Conservation (phyloP, 1,140 invertebrate genomes). For the honey bee (Apis mellifera) region DNA sequence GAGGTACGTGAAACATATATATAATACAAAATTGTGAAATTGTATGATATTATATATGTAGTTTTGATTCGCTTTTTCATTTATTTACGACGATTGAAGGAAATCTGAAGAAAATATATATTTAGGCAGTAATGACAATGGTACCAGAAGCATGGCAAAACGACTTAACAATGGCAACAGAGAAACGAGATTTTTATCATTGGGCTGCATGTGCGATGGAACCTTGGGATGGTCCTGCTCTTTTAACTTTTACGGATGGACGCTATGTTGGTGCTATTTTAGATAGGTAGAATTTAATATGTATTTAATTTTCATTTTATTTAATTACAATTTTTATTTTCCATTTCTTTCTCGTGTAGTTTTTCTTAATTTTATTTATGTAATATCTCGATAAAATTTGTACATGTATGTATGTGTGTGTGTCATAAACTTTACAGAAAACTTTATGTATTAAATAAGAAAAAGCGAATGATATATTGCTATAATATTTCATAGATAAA, state of each 20-base stretch:
- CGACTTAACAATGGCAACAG: constrained; percentile 93
- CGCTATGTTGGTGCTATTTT: constrained; percentile 95
- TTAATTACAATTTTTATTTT: constrained; percentile 1
- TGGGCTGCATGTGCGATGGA: constrained; percentile 99
- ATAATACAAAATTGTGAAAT: not conserved
- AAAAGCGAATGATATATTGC: too few relatives aligned
- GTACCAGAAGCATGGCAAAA: constrained; percentile 99
- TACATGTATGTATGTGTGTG: not conserved
- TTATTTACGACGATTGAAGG: not conserved
- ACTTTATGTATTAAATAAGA: too few relatives aligned
- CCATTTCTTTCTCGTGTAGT: not conserved
- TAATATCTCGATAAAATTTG: not conserved
- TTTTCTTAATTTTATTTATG: not conserved
- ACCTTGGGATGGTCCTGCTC: constrained; percentile 98
- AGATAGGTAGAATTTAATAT: constrained; percentile 83
- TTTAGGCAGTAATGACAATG: constrained; percentile 98
- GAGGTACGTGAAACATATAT: constrained; percentile 84
- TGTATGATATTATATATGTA: too few relatives aligned
- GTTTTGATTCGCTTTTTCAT: not conserved
- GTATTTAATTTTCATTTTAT: constrained; percentile 14
- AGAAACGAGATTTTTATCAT: constrained; percentile 97
- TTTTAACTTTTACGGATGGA: constrained; percentile 99
- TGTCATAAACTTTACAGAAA: too few relatives aligned
- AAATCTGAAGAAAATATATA: not conserved
- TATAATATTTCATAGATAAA: too few relatives aligned